phyloP scores from a whole-genome alignment of 2,113 vertebrate species.

The Aspidoscelis tigris region DNA sequence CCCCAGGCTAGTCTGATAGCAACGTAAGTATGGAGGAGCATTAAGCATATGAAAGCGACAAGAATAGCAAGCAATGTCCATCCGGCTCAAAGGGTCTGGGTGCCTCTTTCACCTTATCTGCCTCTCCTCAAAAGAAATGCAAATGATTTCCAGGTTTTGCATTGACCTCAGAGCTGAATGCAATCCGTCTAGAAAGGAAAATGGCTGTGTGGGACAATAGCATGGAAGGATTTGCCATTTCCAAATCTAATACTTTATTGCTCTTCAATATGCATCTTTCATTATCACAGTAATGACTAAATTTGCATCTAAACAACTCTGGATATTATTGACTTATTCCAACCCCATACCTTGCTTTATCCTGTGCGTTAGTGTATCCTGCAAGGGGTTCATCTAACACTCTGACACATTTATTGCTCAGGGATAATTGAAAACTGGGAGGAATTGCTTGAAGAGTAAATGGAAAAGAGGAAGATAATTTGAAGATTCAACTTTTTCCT shows the following conservation, averaged over 20 bases:
- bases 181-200: constrained; percentile 17
- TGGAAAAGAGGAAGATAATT: constrained; percentile 69
- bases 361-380: constrained; percentile 46
- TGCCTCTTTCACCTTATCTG: constrained; percentile 24
- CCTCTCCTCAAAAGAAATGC: constrained; percentile 27
- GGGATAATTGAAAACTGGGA: constrained; percentile 76
- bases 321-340: constrained; percentile 60
- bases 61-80: not conserved
- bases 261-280: not conserved
- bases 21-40: constrained; percentile 8
- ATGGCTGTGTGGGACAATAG: constrained; percentile 11
- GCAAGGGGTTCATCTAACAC: constrained; percentile 62
- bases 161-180: constrained; percentile 17
- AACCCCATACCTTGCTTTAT: not conserved
- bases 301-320: constrained; percentile 68
- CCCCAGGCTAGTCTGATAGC: constrained; percentile 19
- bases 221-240: constrained; percentile 23
- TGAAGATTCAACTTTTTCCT: constrained; percentile 72
- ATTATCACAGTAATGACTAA: constrained; percentile 35
- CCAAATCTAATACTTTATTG: constrained; percentile 31
- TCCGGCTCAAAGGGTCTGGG: not conserved
- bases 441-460: constrained; percentile 66
- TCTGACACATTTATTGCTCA: constrained; percentile 71
- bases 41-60: not conserved
- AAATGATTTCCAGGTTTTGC: constrained; percentile 36